These are phyloP conservation scores for Agrilus planipennis DNA, from an alignment of 1,140 invertebrate species.

Conservation along the genomic window DNA sequence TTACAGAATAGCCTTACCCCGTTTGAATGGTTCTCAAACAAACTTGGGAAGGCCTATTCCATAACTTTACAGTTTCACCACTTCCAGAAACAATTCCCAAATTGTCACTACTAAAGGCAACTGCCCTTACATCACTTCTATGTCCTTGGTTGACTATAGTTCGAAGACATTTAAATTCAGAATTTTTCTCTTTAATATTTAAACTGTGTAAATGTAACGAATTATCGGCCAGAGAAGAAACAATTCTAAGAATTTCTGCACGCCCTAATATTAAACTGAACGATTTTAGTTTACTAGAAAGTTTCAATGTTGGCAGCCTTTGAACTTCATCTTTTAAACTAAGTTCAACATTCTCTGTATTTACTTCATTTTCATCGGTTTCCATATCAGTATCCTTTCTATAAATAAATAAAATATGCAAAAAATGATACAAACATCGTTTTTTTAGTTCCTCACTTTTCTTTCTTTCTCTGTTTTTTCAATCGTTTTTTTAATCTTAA, in stretches of 20 bases:
- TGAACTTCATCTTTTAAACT: constrained; percentile 62
- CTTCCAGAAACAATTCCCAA: constrained; percentile 74
- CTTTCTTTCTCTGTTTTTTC: constrained; percentile 59
- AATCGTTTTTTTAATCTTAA: constrained; percentile 57
- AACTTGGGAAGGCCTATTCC: constrained; percentile 73
- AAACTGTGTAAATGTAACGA: constrained; percentile 52
- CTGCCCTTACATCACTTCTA: constrained; percentile 71
- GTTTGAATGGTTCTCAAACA: constrained; percentile 72
- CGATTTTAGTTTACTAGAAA: constrained; percentile 56
- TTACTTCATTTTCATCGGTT: constrained; percentile 11
- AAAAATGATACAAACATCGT: constrained; percentile 10
- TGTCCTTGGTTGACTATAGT: constrained; percentile 56
- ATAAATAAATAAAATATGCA: too few species aligned
- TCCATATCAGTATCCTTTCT: constrained; percentile 28
- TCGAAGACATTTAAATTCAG: constrained; percentile 39
- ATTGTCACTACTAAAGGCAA: constrained; percentile 87
- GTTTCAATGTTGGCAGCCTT: constrained; percentile 52
- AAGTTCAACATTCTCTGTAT: constrained; percentile 16
- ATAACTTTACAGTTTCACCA: constrained; percentile 80
- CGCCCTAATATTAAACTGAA: constrained; percentile 53
- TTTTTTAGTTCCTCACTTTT: constrained; percentile 38
- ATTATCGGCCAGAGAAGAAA: constrained; percentile 54
- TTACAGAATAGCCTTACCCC: constrained; percentile 31
- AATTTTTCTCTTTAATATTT: constrained; percentile 36
- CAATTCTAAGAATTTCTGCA: constrained; percentile 53